A percentile compares a stretch with the other conserved stretches of the same genome.
phyloP scores from a whole-genome alignment of 2,113 vertebrate genomes.

The Prinia subflava region DNA sequence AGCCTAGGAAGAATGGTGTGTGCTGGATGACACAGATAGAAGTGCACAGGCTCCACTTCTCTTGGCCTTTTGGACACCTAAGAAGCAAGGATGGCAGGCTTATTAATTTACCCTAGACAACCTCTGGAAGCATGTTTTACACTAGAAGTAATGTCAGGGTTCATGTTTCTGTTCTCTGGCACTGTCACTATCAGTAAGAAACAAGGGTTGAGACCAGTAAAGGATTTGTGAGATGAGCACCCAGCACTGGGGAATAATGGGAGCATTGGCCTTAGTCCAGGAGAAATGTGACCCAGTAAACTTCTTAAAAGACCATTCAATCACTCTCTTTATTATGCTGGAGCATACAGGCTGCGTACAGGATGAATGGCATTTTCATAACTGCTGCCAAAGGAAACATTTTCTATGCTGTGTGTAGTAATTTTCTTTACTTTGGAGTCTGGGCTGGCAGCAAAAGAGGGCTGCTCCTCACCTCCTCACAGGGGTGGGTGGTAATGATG shows the following conservation, averaged over 20 bases:
- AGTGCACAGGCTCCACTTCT: background rate
- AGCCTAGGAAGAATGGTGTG: background rate
- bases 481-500: background rate
- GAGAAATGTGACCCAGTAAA: constrained; percentile 61
- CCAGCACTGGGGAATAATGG: background rate
- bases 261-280: background rate
- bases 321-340: constrained; percentile 16
- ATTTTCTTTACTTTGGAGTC: background rate
- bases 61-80: background rate
- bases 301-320: constrained; percentile 34
- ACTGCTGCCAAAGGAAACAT: constrained; percentile 40
- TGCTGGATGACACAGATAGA: background rate
- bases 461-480: background rate
- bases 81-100: background rate
- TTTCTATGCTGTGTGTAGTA: background rate
- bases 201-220: background rate
- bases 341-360: background rate
- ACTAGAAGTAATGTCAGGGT: background rate
- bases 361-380: constrained; percentile 44
- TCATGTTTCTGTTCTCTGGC: constrained; percentile 1
- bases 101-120: background rate
- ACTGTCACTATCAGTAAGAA: background rate
- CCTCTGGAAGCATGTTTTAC: background rate
- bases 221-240: background rate
- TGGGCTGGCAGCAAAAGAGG: background rate